A percentile compares a stretch with the other conserved stretches of the same genome.
Conservation (phyloP, 2,797 vertebrate species). For the Pachyuromys duprasi region DNA sequence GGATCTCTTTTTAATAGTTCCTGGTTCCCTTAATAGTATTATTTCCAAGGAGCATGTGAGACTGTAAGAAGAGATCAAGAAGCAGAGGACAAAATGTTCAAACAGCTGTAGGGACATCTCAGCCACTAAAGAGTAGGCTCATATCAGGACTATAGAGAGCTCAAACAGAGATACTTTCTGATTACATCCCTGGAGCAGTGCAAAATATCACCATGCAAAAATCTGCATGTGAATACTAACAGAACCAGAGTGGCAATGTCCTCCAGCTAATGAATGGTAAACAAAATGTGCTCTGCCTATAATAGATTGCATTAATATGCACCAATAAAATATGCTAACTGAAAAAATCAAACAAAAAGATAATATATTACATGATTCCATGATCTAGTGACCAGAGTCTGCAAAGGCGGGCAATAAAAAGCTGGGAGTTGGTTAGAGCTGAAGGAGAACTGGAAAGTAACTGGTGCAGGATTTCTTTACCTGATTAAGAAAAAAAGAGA, state of each 20-base stretch:
- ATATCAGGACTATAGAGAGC: not conserved
- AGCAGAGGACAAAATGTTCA: slow-evolving; percentile 19
- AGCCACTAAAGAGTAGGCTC: not conserved
- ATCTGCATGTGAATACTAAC: not conserved
- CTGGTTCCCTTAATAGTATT: slow-evolving; percentile 1
- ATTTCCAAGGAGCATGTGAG: not conserved
- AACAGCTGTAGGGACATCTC: not conserved
- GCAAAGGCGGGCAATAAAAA: not conserved
- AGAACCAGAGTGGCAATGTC: not conserved
- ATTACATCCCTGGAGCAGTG: not conserved
- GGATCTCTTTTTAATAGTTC: slow-evolving; percentile 46
- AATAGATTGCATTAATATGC: not conserved
- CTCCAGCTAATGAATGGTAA: not conserved
- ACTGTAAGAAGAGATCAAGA: slow-evolving; percentile 25
- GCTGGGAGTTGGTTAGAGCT: not conserved
- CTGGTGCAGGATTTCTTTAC: not conserved
- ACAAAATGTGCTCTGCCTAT: slow-evolving; percentile 31
- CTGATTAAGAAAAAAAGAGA: not conserved
- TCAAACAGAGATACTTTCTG: not conserved
- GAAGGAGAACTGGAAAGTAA: not conserved
- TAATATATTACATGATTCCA: not conserved
- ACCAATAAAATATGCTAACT: slow-evolving; percentile 52
- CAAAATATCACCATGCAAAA: not conserved
- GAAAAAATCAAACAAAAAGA: slow-evolving; percentile 12
- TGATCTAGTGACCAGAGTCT: not conserved